Base-by-base conservation (phyloP, 2,888 invertebrate species). In the Mythimna vitellina region DNA sequence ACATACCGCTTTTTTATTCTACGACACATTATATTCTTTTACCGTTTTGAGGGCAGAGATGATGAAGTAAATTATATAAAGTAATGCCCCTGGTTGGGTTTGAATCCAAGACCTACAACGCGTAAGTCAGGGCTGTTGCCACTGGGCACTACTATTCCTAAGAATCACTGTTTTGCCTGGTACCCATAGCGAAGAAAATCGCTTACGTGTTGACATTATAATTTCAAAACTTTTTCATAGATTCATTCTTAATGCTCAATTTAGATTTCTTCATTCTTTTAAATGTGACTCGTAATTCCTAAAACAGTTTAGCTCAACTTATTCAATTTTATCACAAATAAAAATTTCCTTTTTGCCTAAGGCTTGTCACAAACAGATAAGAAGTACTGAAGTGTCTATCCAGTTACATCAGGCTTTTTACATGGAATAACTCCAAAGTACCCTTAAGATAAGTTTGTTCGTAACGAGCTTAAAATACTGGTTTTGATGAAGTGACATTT, bases 401-500 rank as follows among this genome's bases (percentile, higher is more conserved):
- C 49, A 51, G 53, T 60, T n/a, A 42, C 17, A 54, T 61, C 20
- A 58, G 35, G 12, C 14, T 75, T 69, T 80, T 79, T 75, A 20
- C 29, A 7, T 51, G 54, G 25, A 65, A 70, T 51, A 58, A 60
- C 57, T 77, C 62, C 17, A 60, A 70, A 73, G 65, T 75, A 67
- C 63, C 72, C 81, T 76, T 58, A 53, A 73, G 70, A 76, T 70
- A 77, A 81, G 61, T 68, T 77, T 22, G 70, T 77, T 46, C 17
- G 35, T 73, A 76, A 73, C 67, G 78, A 81, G 58, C 70, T 68
- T 77, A 73, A 65, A 73, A 77, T 71, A 62, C 65, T 77, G 61
- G 54, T 77, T 81, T 81, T 70, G 67, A 78, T 81, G 78, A 78
- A 77, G 78, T 70, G 78, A 65, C 78, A 81, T 81, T 80, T 78